Base-by-base conservation (phyloP, 1,140 invertebrate species). In the Zophobas morio region DNA sequence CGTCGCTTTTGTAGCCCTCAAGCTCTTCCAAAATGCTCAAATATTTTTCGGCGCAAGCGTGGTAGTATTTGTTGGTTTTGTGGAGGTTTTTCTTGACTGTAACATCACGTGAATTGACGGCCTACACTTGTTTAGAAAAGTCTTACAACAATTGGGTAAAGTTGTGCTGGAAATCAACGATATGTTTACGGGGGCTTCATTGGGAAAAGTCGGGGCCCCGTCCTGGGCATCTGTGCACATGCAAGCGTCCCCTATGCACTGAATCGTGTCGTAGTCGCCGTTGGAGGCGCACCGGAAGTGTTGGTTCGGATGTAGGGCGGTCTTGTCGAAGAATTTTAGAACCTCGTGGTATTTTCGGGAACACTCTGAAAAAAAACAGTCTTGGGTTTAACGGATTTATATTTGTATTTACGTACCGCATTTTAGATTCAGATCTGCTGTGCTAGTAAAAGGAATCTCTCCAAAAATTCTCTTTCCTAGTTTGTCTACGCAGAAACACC, bases 401-500 rank as follows among this genome's bases (percentile, higher is more conserved):
- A 20, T 20, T 20, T 20, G 20, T 20, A 20, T 20, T 20, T 71
- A 81, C 85, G 86, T 87, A 90, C 90, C 86, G 83, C 91, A 92
- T 33, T 87, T 86, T 88, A 91, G 89, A 66, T 86, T 84, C 36
- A 84, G 78, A 70, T 85, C 83, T 35, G 84, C 80, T 2, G 82
- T 78, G 8, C 86, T 86, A n/a, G 86, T 84, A 77, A 88, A 88
- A 0, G 86, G 76, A 0, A 87, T 86, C 84, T 91, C 90, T 1
- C 91, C 91, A 80, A 91, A 92, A 70, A 91, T 88, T 78, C 90
- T 85, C 33, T 88, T 81, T 0, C 90, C 90, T 42, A 88, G 84
- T 74, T 89, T 87, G 54, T 88, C 85, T 32, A 89, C 85, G 79
- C 91, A 92, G 79, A 89, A 91, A 82, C 91, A 92, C 79, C 91